Evolutionary conservation across 2,888 invertebrate genomes (phyloP).

Genomic region (Torymus aiolomorphi): DNA sequence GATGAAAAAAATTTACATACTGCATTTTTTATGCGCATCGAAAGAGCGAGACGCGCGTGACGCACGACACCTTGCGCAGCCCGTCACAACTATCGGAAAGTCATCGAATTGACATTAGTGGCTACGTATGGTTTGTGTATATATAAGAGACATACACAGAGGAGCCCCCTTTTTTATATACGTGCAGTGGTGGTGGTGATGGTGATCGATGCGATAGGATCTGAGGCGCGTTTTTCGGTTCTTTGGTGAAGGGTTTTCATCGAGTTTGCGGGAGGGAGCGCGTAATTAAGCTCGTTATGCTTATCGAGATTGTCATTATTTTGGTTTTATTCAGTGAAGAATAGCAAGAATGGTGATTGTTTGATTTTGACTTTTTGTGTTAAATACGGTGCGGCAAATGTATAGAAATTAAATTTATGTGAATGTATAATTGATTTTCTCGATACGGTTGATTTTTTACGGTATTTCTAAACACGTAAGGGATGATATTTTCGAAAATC

Average conservation of each 20-base stretch:
- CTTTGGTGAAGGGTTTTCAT: neutral
- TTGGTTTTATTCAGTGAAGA: neutral
- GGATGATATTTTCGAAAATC: no score
- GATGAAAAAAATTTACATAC: constrained; percentile 73
- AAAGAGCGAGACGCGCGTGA: constrained; percentile 12
- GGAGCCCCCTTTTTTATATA: constrained; percentile 32
- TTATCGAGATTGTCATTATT: constrained; percentile 50
- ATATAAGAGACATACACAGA: neutral
- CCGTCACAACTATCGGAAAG: constrained; percentile 69
- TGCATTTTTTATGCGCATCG: constrained; percentile 63
- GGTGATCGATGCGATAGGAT: constrained; percentile 44
- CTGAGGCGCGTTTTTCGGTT: neutral
- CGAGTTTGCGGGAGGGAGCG: neutral
- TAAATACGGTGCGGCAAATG: no score
- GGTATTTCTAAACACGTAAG: no score
- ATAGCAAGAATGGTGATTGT: no score
- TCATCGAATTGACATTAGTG: constrained; percentile 73
- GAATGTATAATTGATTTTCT: no score
- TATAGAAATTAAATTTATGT: no score
- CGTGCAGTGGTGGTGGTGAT: neutral
- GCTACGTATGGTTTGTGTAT: neutral
- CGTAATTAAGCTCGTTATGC: constrained; percentile 47
- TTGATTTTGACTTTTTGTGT: no score
- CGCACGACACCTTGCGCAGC: constrained; percentile 62
- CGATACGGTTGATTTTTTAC: no score